phyloP scores from a whole-genome alignment of 1,140 invertebrate species.

The Hylaeus anthracinus region DNA sequence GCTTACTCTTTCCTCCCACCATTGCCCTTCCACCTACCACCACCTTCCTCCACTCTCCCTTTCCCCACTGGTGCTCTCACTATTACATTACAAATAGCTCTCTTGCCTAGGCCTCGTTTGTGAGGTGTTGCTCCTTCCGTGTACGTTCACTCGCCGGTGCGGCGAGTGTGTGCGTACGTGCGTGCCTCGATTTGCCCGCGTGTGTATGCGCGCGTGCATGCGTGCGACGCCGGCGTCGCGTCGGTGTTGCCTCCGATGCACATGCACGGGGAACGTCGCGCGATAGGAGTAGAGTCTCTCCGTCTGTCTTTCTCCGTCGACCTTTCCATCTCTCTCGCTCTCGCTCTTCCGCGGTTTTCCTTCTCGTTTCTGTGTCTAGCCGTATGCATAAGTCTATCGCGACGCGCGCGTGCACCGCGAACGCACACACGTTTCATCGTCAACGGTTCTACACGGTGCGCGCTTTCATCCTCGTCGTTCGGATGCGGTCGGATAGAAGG shows the following conservation, averaged over 20 bases:
- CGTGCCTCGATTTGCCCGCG: slow-evolving; percentile 1
- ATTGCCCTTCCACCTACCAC: slow-evolving; percentile 50
- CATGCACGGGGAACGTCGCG: slow-evolving; percentile 47
- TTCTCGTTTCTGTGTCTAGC: slow-evolving; percentile 29
- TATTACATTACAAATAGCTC: slow-evolving; percentile 78
- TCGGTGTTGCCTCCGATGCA: slow-evolving; percentile 48
- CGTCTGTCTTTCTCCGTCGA: slow-evolving; percentile 5
- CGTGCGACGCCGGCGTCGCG: too few relatives aligned
- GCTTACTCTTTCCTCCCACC: slow-evolving; percentile 59
- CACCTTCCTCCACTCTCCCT: slow-evolving; percentile 52
- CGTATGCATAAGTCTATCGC: neutral
- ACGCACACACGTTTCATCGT: slow-evolving; percentile 13
- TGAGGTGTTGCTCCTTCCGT: slow-evolving; percentile 61
- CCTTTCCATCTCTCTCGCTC: neutral
- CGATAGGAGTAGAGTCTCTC: slow-evolving; percentile 51
- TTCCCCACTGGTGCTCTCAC: slow-evolving; percentile 61
- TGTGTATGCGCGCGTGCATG: neutral
- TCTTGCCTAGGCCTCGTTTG: slow-evolving; percentile 71
- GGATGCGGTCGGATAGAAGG: slow-evolving; percentile 36
- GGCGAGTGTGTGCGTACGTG: slow-evolving; percentile 2
- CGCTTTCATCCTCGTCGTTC: slow-evolving; percentile 30
- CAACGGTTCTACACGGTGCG: slow-evolving; percentile 15
- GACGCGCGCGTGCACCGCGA: slow-evolving; percentile 10
- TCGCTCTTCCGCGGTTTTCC: neutral
- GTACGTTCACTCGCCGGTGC: slow-evolving; percentile 17